Conservation (phyloP, 2,888 invertebrate genomes). For the Laspeyria flexula region DNA sequence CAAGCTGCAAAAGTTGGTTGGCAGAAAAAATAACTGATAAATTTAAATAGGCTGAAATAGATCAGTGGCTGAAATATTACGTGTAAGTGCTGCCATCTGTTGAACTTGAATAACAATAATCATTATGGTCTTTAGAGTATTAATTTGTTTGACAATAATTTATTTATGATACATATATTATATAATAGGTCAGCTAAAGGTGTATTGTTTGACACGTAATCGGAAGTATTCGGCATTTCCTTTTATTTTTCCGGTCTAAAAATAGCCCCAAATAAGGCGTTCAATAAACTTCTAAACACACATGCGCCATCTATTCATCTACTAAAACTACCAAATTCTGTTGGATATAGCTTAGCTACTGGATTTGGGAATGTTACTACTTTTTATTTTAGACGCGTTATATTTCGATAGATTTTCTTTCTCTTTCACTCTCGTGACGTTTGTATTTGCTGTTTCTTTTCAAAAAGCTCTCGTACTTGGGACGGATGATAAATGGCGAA, state of each 20-base stretch:
- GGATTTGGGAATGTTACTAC: conserved; percentile 21
- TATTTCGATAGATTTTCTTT: conserved; percentile 37
- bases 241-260: conserved; percentile 57
- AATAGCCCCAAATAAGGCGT: conserved; percentile 72
- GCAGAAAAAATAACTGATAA: too few relatives aligned
- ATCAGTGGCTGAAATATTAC: background rate
- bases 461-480: conserved; percentile 48
- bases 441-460: conserved; percentile 51
- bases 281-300: conserved; percentile 79
- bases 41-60: too few relatives aligned
- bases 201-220: background rate
- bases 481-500: conserved; percentile 75
- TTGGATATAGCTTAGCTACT: conserved; percentile 26
- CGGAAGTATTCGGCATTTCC: conserved; percentile 8
- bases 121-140: too few relatives aligned
- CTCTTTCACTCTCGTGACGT: conserved; percentile 43
- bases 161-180: background rate
- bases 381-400: conserved; percentile 53
- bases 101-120: background rate
- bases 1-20: too few relatives aligned
- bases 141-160: background rate
- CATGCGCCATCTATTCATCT: conserved; percentile 72
- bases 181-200: background rate
- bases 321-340: conserved; percentile 42
- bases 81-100: conserved; percentile 44